Percentiles rank a stretch among this genome's conserved stretches.
phyloP scores from a whole-genome alignment of 2,888 invertebrate species.

The Chironomus riparius region DNA sequence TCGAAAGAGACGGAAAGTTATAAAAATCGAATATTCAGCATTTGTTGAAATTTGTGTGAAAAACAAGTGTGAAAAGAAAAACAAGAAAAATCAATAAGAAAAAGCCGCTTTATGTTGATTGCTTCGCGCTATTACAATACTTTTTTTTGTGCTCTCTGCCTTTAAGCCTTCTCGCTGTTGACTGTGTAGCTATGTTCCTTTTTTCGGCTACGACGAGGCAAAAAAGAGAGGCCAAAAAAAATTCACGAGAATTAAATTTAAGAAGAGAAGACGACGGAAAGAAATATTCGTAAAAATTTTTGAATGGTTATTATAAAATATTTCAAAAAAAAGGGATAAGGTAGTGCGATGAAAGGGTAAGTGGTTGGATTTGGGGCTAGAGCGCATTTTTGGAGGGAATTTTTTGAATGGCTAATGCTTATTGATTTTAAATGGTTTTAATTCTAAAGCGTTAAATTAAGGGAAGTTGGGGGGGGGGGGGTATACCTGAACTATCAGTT shows the following conservation, averaged over 20 bases:
- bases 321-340: not conserved
- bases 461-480: no score
- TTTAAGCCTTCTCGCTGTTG: not conserved
- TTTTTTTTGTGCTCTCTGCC: no score
- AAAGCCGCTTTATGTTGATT: conserved; percentile 26
- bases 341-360: not conserved
- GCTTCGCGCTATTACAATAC: conserved; percentile 9
- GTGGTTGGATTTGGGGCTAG: not conserved
- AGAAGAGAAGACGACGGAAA: not conserved
- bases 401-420: no score
- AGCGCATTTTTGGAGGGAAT: no score
- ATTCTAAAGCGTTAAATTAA: no score
- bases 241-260: not conserved
- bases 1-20: not conserved
- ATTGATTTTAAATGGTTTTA: no score
- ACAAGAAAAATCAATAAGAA: conserved; percentile 26
- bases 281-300: not conserved
- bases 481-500: no score
- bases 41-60: conserved; percentile 3
- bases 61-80: conserved; percentile 19
- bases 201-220: not conserved
- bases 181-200: not conserved
- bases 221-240: not conserved
- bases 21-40: not conserved
- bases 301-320: conserved; percentile 8